A percentile compares a stretch with the other conserved stretches of the same genome.
These are phyloP conservation scores for Ondatra zibethicus DNA, from an alignment of 2,113 vertebrate species.

Conservation along the genomic window DNA sequence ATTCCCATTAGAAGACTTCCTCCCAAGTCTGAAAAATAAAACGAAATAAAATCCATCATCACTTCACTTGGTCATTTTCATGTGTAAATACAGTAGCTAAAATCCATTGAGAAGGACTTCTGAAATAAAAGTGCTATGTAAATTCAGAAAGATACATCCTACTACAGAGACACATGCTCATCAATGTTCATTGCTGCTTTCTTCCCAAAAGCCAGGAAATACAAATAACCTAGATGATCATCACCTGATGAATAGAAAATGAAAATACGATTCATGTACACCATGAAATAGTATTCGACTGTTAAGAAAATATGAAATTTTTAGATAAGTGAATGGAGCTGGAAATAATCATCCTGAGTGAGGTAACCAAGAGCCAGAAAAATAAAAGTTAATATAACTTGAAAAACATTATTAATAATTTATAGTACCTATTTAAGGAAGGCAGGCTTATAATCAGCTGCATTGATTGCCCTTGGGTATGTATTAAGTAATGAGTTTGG, in stretches of 20 bases:
- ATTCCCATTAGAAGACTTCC: neutral
- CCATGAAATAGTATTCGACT: neutral
- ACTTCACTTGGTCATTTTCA: neutral
- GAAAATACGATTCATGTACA: neutral
- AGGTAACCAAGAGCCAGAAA: neutral
- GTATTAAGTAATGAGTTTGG: neutral
- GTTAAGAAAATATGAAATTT: neutral
- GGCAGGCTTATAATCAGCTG: neutral
- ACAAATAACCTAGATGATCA: neutral
- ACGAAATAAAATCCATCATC: neutral
- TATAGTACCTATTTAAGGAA: neutral
- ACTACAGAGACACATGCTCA: neutral
- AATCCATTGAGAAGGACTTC: neutral
- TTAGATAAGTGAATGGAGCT: too few species aligned
- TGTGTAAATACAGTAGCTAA: neutral
- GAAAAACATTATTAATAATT: neutral
- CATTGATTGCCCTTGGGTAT: neutral
- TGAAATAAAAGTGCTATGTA: neutral
- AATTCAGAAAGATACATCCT: neutral
- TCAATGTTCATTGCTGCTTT: neutral
- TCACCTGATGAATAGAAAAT: neutral
- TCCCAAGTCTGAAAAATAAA: neutral
- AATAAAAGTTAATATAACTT: neutral
- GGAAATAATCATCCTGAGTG: neutral
- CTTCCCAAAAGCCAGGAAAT: neutral